A percentile compares a stretch with the other conserved stretches of the same genome.
phyloP scores from a whole-genome alignment of 2,888 invertebrate species.

The Patella caerulea region DNA sequence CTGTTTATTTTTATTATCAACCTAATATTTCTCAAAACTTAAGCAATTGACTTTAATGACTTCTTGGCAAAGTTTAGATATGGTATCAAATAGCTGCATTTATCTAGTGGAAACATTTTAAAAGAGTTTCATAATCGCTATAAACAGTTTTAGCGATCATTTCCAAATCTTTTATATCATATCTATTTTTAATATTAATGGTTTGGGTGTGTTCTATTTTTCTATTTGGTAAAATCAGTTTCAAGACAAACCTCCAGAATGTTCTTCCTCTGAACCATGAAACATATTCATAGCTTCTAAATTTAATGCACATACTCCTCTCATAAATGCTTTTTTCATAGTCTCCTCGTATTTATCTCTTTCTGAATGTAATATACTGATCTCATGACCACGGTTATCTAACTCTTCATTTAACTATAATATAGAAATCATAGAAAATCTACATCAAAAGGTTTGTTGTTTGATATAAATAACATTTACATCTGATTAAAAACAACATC shows the following conservation, averaged over 20 bases:
- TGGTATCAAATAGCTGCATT: too few species aligned
- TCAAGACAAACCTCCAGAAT: not conserved
- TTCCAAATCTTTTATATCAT: too few species aligned
- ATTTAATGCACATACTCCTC: slow-evolving; percentile 72
- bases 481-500: not conserved
- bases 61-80: too few species aligned
- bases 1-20: not conserved
- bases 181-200: too few species aligned
- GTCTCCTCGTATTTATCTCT: slow-evolving; percentile 66
- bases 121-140: too few species aligned
- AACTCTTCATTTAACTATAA: slow-evolving; percentile 57
- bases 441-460: too few species aligned
- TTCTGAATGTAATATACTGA: slow-evolving; percentile 57
- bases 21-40: not conserved
- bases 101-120: too few species aligned
- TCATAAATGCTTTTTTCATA: slow-evolving; percentile 72
- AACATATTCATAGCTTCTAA: slow-evolving; percentile 71
- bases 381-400: slow-evolving; percentile 50
- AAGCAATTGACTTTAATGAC: too few species aligned
- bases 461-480: not conserved
- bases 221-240: not conserved
- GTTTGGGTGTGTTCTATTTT: too few species aligned
- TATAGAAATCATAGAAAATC: too few species aligned
- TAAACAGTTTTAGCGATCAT: too few species aligned
- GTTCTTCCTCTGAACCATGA: slow-evolving; percentile 51